Evolutionary conservation across 2,113 vertebrate genomes (phyloP).

Genomic region (Globicephala melas): DNA sequence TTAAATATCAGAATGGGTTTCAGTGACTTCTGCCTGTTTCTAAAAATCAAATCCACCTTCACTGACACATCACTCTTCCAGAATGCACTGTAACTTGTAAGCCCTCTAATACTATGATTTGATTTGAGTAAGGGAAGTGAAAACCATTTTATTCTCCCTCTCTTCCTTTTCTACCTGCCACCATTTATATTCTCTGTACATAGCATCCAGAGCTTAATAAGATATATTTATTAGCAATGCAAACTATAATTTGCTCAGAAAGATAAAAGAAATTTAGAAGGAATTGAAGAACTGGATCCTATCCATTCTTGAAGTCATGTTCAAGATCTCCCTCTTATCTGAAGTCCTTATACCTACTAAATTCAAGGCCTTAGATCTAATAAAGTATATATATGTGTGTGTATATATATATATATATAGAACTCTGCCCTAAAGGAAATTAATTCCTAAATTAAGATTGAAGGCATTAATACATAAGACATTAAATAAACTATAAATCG

Average conservation of each 20-base stretch:
- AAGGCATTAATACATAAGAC: background rate
- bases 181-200: background rate
- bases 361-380: background rate
- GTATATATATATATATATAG: background rate
- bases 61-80: background rate
- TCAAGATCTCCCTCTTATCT: background rate
- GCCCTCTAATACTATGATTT: slow-evolving; percentile 2
- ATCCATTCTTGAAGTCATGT: background rate
- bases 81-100: background rate
- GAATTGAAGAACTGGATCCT: background rate
- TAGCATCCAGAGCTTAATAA: background rate
- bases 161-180: background rate
- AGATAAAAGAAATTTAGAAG: slow-evolving; percentile 20
- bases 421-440: background rate
- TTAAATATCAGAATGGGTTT: slow-evolving; percentile 43
- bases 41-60: background rate
- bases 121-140: background rate
- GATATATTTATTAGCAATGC: background rate
- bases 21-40: background rate
- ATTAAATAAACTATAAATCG: background rate
- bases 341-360: background rate
- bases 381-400: background rate
- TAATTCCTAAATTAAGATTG: background rate
- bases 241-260: slow-evolving; percentile 31
- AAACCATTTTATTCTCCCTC: background rate